phyloP scores from a whole-genome alignment of 1,140 invertebrate genomes.

The Drosophila melanogaster region DNA sequence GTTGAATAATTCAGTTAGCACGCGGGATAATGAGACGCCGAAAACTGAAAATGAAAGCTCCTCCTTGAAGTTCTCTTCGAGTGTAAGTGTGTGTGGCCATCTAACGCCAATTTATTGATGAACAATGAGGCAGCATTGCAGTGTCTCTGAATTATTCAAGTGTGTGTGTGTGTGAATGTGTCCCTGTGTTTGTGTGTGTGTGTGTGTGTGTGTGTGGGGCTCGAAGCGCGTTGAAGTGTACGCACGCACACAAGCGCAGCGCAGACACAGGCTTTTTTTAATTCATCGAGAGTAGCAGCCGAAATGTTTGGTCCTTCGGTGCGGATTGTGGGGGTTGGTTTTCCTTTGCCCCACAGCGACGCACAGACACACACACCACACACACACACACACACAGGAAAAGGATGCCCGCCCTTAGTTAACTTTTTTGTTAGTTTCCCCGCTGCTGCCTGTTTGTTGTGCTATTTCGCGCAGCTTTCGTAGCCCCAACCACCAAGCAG shows the following conservation, averaged over 20 bases:
- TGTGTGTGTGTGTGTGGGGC: conserved; percentile 27
- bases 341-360: conserved; percentile 9
- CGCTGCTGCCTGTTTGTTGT: conserved; percentile 68
- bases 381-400: background rate
- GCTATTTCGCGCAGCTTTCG: conserved; percentile 67
- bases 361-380: background rate
- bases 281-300: conserved; percentile 64
- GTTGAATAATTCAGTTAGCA: conserved; percentile 64
- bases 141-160: conserved; percentile 66
- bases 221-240: conserved; percentile 65
- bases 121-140: conserved; percentile 59
- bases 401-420: conserved; percentile 64
- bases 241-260: conserved; percentile 36
- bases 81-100: conserved; percentile 7
- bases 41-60: conserved; percentile 48
- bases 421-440: conserved; percentile 78
- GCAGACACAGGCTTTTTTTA: conserved; percentile 47
- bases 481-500: background rate
- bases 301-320: conserved; percentile 40
- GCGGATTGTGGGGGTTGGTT: conserved; percentile 59
- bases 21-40: conserved; percentile 49
- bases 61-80: background rate
- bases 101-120: conserved; percentile 45
- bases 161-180: conserved; percentile 34
- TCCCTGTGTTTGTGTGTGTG: conserved; percentile 7